Evolutionary conservation across 2,797 vertebrate genomes (phyloP).

Genomic region (Sphaeramia orbicularis): DNA sequence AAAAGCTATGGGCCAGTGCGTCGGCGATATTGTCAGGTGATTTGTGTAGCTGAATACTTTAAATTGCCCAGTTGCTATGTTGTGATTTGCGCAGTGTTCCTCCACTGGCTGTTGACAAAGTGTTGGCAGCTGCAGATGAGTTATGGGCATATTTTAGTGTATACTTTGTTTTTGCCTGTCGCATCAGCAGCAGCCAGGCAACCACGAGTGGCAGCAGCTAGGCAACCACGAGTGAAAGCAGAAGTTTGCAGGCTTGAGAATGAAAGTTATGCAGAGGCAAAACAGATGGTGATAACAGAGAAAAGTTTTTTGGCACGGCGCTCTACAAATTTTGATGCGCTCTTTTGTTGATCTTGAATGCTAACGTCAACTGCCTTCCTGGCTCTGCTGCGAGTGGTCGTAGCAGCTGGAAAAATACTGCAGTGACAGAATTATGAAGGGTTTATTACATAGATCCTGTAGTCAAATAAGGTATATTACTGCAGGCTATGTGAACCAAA

Average conservation of each 20-base stretch:
- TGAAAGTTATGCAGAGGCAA: conserved; percentile 61
- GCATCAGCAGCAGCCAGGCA: conserved; percentile 34
- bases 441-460: conserved; percentile 61
- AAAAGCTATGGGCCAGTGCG: conserved; percentile 10
- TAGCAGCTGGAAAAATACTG: conserved; percentile 77
- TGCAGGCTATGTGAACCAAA: conserved; percentile 29
- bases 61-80: conserved; percentile 34
- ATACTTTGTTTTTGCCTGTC: conserved; percentile 53
- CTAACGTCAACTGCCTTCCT: conserved; percentile 63
- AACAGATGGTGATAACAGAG: conserved; percentile 74
- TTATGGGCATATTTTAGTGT: conserved; percentile 53
- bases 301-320: conserved; percentile 53
- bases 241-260: conserved; percentile 49
- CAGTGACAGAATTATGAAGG: conserved; percentile 60
- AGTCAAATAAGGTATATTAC: conserved; percentile 33
- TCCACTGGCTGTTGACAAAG: conserved; percentile 52
- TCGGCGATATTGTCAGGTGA: conserved; percentile 31
- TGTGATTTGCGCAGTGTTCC: conserved; percentile 41
- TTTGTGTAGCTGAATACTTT: conserved; percentile 28
- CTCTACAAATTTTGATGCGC: conserved; percentile 44
- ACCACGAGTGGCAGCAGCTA: conserved; percentile 36
- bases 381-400: conserved; percentile 51
- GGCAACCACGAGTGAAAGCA: conserved; percentile 54
- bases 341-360: conserved; percentile 64
- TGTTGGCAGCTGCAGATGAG: conserved; percentile 60